Base-by-base conservation (phyloP, 2,888 invertebrate species). In the Calliopum simillimum region DNA sequence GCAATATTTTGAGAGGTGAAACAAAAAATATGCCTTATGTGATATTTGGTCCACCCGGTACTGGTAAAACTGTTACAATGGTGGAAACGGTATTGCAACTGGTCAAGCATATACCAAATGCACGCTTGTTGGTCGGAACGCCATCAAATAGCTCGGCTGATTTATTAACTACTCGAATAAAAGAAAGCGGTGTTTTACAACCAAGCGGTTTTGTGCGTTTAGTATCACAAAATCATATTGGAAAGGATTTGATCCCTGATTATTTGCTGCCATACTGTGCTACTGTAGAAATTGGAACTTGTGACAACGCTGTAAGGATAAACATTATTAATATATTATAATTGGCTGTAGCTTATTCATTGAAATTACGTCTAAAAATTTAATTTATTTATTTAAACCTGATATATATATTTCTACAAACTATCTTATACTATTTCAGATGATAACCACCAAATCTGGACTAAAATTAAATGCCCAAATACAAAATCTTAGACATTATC, bases 121-220 rank as follows among this genome's bases (percentile, higher is more conserved):
- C 93, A 71, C 89, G 95, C 76, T 88, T 98, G 71, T 85, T 98
- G 64, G 91, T 96, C 21, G 94, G 93, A 51, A 91, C 97, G 1
- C 97, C 98, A 0, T 97, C 97, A 0, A 98, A 98, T 83, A 95
- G 96, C 85, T 93, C 97, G 4, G 94, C 96, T 0, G 95, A 98
- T 88, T 89, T 97, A 66, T 89, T 98, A 67, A 90, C 95, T 14
- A 90, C 93, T 78, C 88, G 94, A 75, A 86, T 97, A n/a, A 88
- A 95, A 71, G 88, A 91, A 67, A 92, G 92, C 75, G 77, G 79
- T 0, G 77, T 73, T 1, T 61, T 86, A 12, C 88, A 89, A 70
- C 91, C 91, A 1, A 93, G 93, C 12, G 94, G 95, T 76, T 88
- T 97, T 81, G 90, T 95, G 53, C 89, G 97, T 55, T 85, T 96